Percentiles rank a stretch among this genome's conserved stretches.
Conservation (phyloP, 2,113 vertebrate species). For the Ibidorhyncha struthersii region DNA sequence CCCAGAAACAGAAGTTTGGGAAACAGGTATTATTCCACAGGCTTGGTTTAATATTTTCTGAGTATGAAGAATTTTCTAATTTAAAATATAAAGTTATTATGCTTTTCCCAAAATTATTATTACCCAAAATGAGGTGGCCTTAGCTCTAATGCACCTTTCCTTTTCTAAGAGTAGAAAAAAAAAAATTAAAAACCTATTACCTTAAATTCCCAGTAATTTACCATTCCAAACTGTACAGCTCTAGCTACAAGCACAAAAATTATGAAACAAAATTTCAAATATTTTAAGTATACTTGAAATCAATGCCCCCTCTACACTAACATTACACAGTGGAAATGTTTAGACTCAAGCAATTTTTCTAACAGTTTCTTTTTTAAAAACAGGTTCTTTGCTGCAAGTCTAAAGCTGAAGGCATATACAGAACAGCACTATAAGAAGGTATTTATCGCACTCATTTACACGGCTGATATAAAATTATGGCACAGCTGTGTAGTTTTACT, state of each 20-base stretch:
- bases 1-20: not conserved
- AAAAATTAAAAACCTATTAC: not conserved
- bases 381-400: not conserved
- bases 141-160: not conserved
- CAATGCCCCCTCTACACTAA: not conserved
- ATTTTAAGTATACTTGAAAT: not conserved
- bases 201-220: not conserved
- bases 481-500: not conserved
- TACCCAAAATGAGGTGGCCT: not conserved
- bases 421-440: not conserved
- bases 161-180: not conserved
- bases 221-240: not conserved
- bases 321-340: not conserved
- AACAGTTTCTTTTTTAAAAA: not conserved
- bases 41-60: not conserved
- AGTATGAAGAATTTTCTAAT: not conserved
- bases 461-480: not conserved
- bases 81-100: not conserved
- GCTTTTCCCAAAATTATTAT: no score
- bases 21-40: not conserved
- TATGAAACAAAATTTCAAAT: not conserved
- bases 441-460: not conserved
- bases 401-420: not conserved
- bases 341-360: not conserved
- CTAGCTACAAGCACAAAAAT: not conserved